phyloP scores from a whole-genome alignment of 2,888 invertebrate genomes.

The Melieria crassipennis region DNA sequence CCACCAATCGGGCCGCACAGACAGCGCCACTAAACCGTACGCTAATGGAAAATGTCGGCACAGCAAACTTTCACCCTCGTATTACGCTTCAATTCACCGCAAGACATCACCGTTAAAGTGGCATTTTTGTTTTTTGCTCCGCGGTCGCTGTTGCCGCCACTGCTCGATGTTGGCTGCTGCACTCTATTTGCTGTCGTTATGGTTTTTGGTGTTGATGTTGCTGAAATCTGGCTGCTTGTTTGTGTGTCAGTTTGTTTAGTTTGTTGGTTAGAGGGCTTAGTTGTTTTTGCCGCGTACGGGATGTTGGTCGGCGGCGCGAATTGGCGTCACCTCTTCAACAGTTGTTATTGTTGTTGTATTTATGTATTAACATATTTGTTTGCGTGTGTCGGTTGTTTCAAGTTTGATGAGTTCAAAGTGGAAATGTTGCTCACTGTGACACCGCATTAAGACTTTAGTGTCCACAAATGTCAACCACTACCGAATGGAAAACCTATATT shows the following conservation, averaged over 20 bases:
- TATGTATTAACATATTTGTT: not conserved
- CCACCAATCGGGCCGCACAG: too few relatives aligned
- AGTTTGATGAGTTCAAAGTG: too few relatives aligned
- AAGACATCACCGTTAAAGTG: not conserved
- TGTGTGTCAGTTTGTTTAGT: not conserved
- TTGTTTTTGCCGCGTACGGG: not conserved
- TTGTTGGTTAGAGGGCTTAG: too few relatives aligned
- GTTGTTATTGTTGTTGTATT: not conserved
- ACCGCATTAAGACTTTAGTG: too few relatives aligned
- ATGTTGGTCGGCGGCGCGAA: not conserved
- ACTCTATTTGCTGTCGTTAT: not conserved
- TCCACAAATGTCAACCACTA: too few relatives aligned
- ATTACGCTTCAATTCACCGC: conserved; percentile 4
- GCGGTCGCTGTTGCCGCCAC: not conserved
- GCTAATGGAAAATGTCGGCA: conserved; percentile 15
- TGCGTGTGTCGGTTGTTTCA: too few relatives aligned
- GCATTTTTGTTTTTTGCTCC: not conserved
- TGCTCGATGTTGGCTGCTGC: not conserved
- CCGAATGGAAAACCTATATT: too few relatives aligned
- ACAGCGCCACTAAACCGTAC: not conserved
- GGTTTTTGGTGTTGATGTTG: not conserved
- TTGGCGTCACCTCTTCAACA: not conserved
- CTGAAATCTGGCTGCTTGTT: not conserved
- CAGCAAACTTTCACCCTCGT: conserved; percentile 9
- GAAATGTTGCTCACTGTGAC: too few relatives aligned